These are phyloP conservation scores for Aleiodes sp. DNA, from an alignment of 1,140 invertebrate species.

Conservation along the genomic window DNA sequence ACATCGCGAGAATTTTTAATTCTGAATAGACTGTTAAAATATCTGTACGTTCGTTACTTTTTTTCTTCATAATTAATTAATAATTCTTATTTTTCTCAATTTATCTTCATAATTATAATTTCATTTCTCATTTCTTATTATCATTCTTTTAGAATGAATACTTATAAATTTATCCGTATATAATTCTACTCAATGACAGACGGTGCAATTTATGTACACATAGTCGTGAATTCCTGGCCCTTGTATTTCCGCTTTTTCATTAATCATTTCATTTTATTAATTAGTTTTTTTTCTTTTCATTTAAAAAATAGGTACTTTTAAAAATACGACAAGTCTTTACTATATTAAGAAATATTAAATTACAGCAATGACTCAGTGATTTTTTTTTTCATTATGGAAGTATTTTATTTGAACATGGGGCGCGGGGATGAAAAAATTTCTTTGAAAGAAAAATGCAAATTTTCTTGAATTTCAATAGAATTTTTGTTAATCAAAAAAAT, in stretches of 20 bases:
- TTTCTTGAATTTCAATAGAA: not conserved
- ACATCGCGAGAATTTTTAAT: not conserved
- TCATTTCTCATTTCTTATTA: constrained; percentile 46
- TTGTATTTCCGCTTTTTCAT: constrained; percentile 43
- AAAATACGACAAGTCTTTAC: not conserved
- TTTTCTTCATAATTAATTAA: not conserved
- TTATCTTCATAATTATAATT: constrained; percentile 45
- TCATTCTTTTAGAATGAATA: constrained; percentile 30
- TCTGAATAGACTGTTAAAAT: constrained; percentile 43
- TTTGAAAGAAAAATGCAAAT: too few relatives aligned
- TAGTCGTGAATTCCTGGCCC: constrained; percentile 56
- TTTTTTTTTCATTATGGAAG: constrained; percentile 2
- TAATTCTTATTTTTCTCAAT: constrained; percentile 20
- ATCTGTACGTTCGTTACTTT: constrained; percentile 38
- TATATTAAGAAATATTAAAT: not conserved
- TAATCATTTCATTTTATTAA: not conserved
- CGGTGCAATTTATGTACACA: constrained; percentile 64
- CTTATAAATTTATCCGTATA: constrained; percentile 49
- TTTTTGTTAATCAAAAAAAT: not conserved
- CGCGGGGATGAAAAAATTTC: not conserved
- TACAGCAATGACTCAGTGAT: not conserved
- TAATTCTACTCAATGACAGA: constrained; percentile 58
- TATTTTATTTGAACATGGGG: constrained; percentile 1
- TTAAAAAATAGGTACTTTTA: constrained; percentile 14
- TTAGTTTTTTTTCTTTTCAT: not conserved